Evolutionary conservation across 2,888 invertebrate genomes (phyloP).

Genomic region (Julus scandinavius): DNA sequence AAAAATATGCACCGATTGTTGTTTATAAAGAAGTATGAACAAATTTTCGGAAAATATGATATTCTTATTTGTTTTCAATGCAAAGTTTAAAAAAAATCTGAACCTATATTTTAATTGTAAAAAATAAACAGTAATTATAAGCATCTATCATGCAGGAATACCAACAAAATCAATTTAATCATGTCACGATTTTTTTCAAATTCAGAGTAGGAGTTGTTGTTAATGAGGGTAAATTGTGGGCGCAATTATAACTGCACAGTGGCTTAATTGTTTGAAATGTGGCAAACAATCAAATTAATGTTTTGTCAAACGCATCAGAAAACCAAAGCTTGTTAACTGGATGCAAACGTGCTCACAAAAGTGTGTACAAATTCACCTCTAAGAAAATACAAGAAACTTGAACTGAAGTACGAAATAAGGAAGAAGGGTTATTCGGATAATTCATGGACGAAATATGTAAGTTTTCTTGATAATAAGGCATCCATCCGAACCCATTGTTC

Average conservation of each 20-base stretch:
- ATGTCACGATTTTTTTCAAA: neutral
- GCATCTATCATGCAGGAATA: neutral
- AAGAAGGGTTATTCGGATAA: neutral
- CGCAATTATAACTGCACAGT: neutral
- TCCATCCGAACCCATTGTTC: slow-evolving; percentile 41
- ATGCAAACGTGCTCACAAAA: neutral
- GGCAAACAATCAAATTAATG: neutral
- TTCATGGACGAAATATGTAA: slow-evolving; percentile 54
- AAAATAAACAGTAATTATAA: neutral
- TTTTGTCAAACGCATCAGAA: neutral
- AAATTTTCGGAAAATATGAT: too few relatives aligned
- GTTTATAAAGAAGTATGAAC: too few relatives aligned
- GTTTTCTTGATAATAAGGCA: slow-evolving; percentile 51
- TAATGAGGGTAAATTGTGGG: neutral
- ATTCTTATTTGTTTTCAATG: too few relatives aligned
- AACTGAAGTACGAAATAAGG: neutral
- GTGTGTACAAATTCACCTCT: neutral
- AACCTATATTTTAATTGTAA: neutral
- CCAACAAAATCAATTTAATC: neutral
- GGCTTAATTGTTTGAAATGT: neutral
- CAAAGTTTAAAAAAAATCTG: neutral
- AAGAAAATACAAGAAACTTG: neutral
- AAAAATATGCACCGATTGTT: too few relatives aligned
- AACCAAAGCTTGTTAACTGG: neutral
- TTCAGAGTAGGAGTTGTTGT: neutral